Evolutionary conservation across 2,888 invertebrate species (phyloP), one percentile per base, ranked within the genome.

Genomic region (Aspidiotus destructor): DNA sequence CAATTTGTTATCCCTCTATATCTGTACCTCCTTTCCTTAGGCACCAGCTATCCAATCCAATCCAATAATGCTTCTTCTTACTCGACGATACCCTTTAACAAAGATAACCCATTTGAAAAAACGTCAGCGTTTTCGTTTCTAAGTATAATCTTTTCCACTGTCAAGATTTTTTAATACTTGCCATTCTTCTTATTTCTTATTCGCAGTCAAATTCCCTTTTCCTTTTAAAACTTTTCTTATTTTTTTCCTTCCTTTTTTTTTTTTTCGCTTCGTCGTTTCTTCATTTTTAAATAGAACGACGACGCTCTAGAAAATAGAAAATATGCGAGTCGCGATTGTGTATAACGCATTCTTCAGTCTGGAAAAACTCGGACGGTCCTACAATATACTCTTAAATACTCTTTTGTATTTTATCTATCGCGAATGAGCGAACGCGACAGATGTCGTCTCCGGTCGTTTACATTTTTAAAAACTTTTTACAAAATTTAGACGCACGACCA

Each of bases 81-180:
- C 64, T 44, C 55, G 9, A 53, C 54, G 55, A 64, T 64, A 64
- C 55, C 69, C 71, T 70, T 68, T 71, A 69, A 71, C 71, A 71
- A 70, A 70, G 71, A 71, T 71, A 71, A 71, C 70, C 71, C 70
- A 70, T 71, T 71, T 70, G 71, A 71, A 71, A 65, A 71, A 71
- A 71, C 63, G 71, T 71, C 71, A 68, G 68, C 71, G 70, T 70
- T 70, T 71, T 63, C 69, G 60, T 61, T 58, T 65, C 57, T 48
- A 48, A 65, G 65, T 57, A 58, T 65, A 65, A 65, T 65, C 65
- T 57, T 57, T 65, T 65, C 65, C 57, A 58, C 65, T 44, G 65
- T 58, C 65, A 57, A 65, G 65, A 65, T 65, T 65, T 65, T 65
- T 65, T 65, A 58, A 58, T 65, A 64, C 64, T 54, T 64, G 42